Conservation (phyloP, 2,797 vertebrate species). For the Gymnodraco acuticeps region DNA sequence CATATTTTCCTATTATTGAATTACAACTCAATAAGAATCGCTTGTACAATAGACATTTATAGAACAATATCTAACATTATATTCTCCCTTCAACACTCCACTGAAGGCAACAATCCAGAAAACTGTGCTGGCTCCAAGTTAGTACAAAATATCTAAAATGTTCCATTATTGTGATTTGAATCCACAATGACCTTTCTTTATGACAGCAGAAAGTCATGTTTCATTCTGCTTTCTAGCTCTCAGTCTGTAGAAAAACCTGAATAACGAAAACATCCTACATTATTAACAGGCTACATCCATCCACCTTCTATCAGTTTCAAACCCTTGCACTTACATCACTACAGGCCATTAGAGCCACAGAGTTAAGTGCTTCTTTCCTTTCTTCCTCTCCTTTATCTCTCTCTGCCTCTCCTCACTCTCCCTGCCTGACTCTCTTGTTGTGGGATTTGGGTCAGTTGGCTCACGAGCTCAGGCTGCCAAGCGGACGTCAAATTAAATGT, state of each 20-base stretch:
- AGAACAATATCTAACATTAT: neutral
- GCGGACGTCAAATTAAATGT: slow-evolving; percentile 71
- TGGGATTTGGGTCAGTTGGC: slow-evolving; percentile 79
- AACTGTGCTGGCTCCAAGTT: too few species aligned
- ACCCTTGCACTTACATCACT: slow-evolving; percentile 64
- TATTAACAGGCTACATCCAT: slow-evolving; percentile 74
- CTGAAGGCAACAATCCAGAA: neutral
- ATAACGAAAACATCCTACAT: slow-evolving; percentile 66
- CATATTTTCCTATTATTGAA: neutral
- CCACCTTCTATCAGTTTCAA: slow-evolving; percentile 63
- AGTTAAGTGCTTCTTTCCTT: slow-evolving; percentile 75
- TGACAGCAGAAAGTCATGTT: slow-evolving; percentile 20
- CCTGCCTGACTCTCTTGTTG: slow-evolving; percentile 68
- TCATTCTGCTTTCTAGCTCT: slow-evolving; percentile 51
- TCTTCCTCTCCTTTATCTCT: slow-evolving; percentile 44
- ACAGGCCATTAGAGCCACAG: slow-evolving; percentile 72
- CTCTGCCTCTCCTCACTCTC: slow-evolving; percentile 35
- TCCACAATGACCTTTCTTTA: slow-evolving; percentile 40
- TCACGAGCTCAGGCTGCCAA: slow-evolving; percentile 61
- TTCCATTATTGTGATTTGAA: neutral
- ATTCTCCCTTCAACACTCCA: neutral
- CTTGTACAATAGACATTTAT: neutral
- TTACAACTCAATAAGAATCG: neutral
- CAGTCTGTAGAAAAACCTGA: slow-evolving; percentile 48
- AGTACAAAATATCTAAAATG: neutral